phyloP scores from a whole-genome alignment of 2,113 vertebrate species.

The Bostrychus sinensis region DNA sequence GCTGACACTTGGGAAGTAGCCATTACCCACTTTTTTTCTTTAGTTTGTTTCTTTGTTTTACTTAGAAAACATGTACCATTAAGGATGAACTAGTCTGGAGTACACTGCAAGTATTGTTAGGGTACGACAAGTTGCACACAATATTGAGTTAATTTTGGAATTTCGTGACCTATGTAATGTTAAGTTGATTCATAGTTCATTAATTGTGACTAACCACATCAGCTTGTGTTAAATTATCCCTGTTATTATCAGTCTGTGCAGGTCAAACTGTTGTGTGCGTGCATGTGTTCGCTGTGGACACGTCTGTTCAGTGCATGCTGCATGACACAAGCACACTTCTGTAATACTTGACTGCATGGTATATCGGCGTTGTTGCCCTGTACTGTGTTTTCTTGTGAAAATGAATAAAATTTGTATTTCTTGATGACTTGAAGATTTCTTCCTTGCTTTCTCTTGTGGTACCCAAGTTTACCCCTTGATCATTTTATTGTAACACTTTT shows the following conservation, averaged over 20 bases:
- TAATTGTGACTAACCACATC: not conserved
- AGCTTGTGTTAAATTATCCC: constrained; percentile 35
- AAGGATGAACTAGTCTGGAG: too few relatives aligned
- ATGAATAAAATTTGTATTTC: constrained; percentile 74
- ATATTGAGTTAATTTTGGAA: not conserved
- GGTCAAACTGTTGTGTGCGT: constrained; percentile 55
- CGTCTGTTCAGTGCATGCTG: constrained; percentile 76
- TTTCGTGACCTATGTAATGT: not conserved
- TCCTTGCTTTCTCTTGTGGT: not conserved
- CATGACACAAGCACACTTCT: constrained; percentile 74
- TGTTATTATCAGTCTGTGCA: constrained; percentile 30
- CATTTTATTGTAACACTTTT: too few relatives aligned
- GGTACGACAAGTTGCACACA: too few relatives aligned
- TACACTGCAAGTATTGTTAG: too few relatives aligned
- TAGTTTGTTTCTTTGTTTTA: not conserved
- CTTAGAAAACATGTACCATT: too few relatives aligned
- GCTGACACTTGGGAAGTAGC: constrained; percentile 9
- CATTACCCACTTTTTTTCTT: not conserved
- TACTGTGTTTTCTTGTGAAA: constrained; percentile 70
- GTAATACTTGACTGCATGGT: constrained; percentile 74
- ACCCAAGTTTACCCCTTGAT: too few relatives aligned
- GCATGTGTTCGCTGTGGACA: constrained; percentile 65
- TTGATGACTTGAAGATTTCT: constrained; percentile 35
- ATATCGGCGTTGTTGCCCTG: constrained; percentile 61
- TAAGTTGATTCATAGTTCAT: not conserved